Conservation (phyloP, 2,113 vertebrate genomes). For the Leucopsar rothschildi region DNA sequence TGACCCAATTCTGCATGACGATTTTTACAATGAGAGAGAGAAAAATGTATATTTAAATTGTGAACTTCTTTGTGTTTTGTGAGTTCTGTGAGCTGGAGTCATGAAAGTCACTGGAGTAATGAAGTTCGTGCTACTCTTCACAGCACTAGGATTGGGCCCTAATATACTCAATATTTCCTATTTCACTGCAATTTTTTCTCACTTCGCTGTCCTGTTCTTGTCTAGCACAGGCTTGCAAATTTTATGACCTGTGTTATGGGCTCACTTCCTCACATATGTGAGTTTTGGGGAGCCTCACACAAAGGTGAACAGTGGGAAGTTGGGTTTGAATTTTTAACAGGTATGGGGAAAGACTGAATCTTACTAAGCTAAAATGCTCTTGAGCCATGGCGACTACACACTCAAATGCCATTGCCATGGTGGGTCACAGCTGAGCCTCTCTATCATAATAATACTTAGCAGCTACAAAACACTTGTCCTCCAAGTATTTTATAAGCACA, state of each 20-base stretch:
- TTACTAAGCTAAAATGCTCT: not conserved
- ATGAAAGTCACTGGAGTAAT: not conserved
- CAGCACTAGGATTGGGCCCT: not conserved
- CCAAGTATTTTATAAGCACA: not conserved
- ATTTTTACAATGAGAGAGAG: not conserved
- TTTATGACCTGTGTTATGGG: not conserved
- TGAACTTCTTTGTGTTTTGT: not conserved
- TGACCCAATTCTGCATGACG: not conserved
- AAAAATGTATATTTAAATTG: not conserved
- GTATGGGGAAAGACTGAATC: not conserved
- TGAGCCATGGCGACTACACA: not conserved
- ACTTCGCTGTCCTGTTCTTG: not conserved
- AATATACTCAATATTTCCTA: not conserved
- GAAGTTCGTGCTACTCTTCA: accelerated
- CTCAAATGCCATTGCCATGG: not conserved
- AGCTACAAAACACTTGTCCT: not conserved
- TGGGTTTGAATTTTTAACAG: not conserved
- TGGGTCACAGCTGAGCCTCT: not conserved
- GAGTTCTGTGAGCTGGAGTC: not conserved
- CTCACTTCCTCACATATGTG: not conserved
- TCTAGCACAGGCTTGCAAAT: not conserved
- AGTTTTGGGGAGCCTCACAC: not conserved
- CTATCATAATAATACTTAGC: not conserved
- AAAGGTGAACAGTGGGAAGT: not conserved
- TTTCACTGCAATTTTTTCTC: not conserved